Base-by-base conservation (phyloP, 2,113 vertebrate genomes). In the Pteruthius melanotis region DNA sequence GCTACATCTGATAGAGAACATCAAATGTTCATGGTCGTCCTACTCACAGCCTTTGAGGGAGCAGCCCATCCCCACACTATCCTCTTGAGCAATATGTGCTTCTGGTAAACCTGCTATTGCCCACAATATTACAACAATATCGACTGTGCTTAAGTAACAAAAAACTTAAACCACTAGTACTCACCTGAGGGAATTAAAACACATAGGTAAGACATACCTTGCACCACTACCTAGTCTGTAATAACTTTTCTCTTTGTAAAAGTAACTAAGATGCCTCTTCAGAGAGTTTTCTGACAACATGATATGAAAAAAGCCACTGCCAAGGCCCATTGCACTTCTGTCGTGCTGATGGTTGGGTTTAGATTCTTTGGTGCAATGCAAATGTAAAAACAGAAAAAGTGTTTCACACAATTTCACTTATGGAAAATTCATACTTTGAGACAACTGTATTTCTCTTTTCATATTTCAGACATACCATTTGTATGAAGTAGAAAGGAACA, bases 261-360 rank as follows among this genome's bases (percentile, higher is more conserved):
- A 71, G 27, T 24, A 70, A 69, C 28, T 31, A 14, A 59, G 33
- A 74, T 9, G 18, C 12, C n/a, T 57, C 31, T 93, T 74, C 10
- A 59, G 17, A 91, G 23, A 42, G 13, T 10, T 44, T n/a, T 20
- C 15, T 66, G 65, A 45, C 61, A 90, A 4, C 3, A 70, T 4
- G 10, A 22, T 10, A 31, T 15, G 22, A 78, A 45, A 28, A 45
- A 70, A 70, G 39, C 21, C 56, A 26, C 12, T 42, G 10, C 13
- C 31, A 53, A n/a, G 2, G 23, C 11, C 47, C 37, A 31, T 1
- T 0, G 2, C 9, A 10, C 10, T 60, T 70, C 45, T 64, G 15
- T 13, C 26, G 31, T 23, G 24, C 13, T 72, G 37, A 49, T 13
- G 21, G 33, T 5, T 40, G 4, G 35, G 20, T 42, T 82, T 63